A percentile compares a stretch with the other conserved stretches of the same genome.
Conservation (phyloP, 1,140 invertebrate species). For the Leptinotarsa defecta region DNA sequence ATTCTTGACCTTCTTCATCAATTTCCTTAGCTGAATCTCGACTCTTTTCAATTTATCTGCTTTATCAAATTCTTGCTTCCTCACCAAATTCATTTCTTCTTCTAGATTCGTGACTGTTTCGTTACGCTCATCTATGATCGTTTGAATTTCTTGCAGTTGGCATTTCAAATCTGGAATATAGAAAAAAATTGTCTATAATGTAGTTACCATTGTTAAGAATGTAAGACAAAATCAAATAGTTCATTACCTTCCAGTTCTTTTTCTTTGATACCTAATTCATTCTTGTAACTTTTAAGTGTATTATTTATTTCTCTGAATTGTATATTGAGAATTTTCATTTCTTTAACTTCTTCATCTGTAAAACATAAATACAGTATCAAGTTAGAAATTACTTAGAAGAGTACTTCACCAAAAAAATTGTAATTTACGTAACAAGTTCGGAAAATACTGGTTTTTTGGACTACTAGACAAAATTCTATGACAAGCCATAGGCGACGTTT, state of each 20-base stretch:
- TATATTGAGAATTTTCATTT: conserved; percentile 48
- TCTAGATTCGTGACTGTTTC: conserved; percentile 42
- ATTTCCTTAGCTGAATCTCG: conserved; percentile 43
- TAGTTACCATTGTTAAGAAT: conserved; percentile 4
- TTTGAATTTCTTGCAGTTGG: conserved; percentile 37
- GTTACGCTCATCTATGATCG: conserved; percentile 30
- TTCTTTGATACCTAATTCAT: conserved; percentile 36
- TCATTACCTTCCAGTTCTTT: conserved; percentile 40
- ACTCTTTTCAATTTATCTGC: conserved; percentile 53
- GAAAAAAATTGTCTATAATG: too few relatives aligned
- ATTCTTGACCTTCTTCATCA: conserved; percentile 38
- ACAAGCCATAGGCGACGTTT: too few relatives aligned
- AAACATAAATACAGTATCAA: background rate
- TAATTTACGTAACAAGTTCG: too few relatives aligned
- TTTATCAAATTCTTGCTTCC: conserved; percentile 51
- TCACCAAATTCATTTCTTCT: conserved; percentile 49
- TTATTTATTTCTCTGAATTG: conserved; percentile 36
- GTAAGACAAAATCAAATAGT: conserved; percentile 7
- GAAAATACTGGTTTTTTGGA: too few relatives aligned
- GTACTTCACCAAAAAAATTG: too few relatives aligned
- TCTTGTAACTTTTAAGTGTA: conserved; percentile 34
- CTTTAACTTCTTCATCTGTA: conserved; percentile 45
- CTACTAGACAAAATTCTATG: too few relatives aligned
- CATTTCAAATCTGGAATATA: conserved; percentile 34
- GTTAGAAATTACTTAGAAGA: too few relatives aligned